Base-by-base conservation (phyloP, 2,113 vertebrate species). In the Gobio gobio region DNA sequence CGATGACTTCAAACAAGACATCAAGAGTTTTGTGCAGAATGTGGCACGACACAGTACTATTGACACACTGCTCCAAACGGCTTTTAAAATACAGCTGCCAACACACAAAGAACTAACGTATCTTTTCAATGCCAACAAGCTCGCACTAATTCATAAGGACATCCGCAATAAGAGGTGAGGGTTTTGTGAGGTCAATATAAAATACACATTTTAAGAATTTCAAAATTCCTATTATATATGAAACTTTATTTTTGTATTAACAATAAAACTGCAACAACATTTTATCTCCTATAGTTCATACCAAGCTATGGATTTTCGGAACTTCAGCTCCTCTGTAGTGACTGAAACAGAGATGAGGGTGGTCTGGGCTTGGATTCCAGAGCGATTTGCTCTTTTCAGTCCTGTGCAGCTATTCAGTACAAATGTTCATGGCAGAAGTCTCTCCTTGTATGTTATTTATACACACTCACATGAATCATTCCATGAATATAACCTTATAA, bases 321-420 rank as follows among this genome's bases (percentile, higher is more conserved):
- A 81, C 85, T 95, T 97, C 87, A 92, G 78, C 89, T 97, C 96
- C 81, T 92, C 84, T 82, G 93, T 92, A 2, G 95, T 97, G 47
- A 96, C 93, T 0, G 92, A 88, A 22, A 95, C 94, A 14, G 95
- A 95, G 93, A 97, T 97, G 96, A 94, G 95, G 83, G 89, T 96
- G 0, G 9, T 97, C 78, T 97, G 96, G 96, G 96, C 96, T 86
- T 97, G 96, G 96, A 97, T 97, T 78, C 96, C 96, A 0, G 96
- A 97, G 83, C 94, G 96, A 29, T 96, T 96, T 85, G 94, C 96
- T 58, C 94, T 97, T 58, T 96, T 95, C 88, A 93, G 93, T 22
- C 96, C 96, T 0, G 82, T 94, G 56, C 91, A 91, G 78, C 91
- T 97, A 84, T 97, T 96, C 89, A 94, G 92, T 83, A 95, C 93